Conservation (phyloP, 2,888 invertebrate genomes). For the Augiades crinisus region DNA sequence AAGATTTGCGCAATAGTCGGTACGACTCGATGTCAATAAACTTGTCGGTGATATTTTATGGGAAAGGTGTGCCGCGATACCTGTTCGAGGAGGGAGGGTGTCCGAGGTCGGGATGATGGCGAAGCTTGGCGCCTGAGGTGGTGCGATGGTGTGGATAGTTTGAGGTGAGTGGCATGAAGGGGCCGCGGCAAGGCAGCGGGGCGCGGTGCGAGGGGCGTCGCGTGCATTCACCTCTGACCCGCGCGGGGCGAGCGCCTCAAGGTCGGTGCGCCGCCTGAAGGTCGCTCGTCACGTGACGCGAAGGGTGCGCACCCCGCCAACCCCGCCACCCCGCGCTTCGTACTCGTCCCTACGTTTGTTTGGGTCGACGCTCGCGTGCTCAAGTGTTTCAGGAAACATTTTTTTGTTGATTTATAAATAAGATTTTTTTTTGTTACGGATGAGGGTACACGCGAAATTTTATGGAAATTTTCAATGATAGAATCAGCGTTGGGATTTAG, state of each 20-base stretch:
- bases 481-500: no score
- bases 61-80: slow-evolving; percentile 79
- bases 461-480: no score
- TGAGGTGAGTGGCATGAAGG: slow-evolving; percentile 64
- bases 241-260: slow-evolving; percentile 76
- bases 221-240: slow-evolving; percentile 81
- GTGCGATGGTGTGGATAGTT: slow-evolving; percentile 58
- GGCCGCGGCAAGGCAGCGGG: slow-evolving; percentile 47
- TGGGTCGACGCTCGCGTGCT: slow-evolving; percentile 47
- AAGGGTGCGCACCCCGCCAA: slow-evolving; percentile 60
- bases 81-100: slow-evolving; percentile 67
- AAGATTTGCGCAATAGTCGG: slow-evolving; percentile 67
- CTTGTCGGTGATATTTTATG: slow-evolving; percentile 79
- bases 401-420: neutral
- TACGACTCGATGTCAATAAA: slow-evolving; percentile 79
- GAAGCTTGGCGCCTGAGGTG: slow-evolving; percentile 45
- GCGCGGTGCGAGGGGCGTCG: slow-evolving; percentile 48
- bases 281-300: slow-evolving; percentile 74
- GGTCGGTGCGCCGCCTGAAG: slow-evolving; percentile 81
- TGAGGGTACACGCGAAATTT: no score
- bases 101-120: slow-evolving; percentile 54
- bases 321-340: slow-evolving; percentile 33
- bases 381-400: slow-evolving; percentile 38
- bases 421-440: neutral
- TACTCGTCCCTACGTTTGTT: slow-evolving; percentile 43